Base-by-base conservation (phyloP, 2,888 invertebrate species). In the Cheilosia scutellata region DNA sequence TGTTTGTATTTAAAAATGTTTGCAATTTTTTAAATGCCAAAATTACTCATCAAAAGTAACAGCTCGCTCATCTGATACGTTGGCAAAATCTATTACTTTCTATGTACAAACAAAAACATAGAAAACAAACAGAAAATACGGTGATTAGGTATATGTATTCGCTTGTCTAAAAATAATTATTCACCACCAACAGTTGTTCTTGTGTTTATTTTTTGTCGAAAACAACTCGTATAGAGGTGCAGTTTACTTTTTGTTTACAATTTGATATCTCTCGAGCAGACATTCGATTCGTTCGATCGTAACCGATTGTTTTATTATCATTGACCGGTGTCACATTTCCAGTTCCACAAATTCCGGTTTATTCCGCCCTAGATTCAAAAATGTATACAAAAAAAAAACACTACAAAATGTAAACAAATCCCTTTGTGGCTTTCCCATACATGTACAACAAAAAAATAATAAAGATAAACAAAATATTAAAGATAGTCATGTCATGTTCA, bases 271-370 rank as follows among this genome's bases (percentile, higher is more conserved):
- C 51, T 29, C 58, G 16, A 60, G 27, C 70, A 68, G 65, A 25
- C 55, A 63, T 40, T 68, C 13, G 58, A 9, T 58, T 47, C 25
- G 20, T 37, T 51, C 29, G 53, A 40, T 53, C 11, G 49, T 20
- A 51, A 57, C 42, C 44, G 47, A 82, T 68, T 70, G 44, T n/a
- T n/a, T n/a, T n/a, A n/a, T 40, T 13, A 37, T 58, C 65, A 37
- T 31, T 70, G 79, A 58, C 70, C 66, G 53, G 84, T 65, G 42
- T 80, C 75, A 80, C 55, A 60, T 76, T 70, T 76, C 71, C 70
- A 66, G 37, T 71, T 29, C n/a, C 29, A 55, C 70, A 1, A 42
- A 65, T 44, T 83, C 79, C 75, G 71, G 57, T 63, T 82, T 66
- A 66, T 62, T 42, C 71, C 51, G 77, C 47, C 27, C 55, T 68